A percentile compares a stretch with the other conserved stretches of the same genome.
phyloP scores from a whole-genome alignment of 1,140 invertebrate genomes.

The Cepaea nemoralis region DNA sequence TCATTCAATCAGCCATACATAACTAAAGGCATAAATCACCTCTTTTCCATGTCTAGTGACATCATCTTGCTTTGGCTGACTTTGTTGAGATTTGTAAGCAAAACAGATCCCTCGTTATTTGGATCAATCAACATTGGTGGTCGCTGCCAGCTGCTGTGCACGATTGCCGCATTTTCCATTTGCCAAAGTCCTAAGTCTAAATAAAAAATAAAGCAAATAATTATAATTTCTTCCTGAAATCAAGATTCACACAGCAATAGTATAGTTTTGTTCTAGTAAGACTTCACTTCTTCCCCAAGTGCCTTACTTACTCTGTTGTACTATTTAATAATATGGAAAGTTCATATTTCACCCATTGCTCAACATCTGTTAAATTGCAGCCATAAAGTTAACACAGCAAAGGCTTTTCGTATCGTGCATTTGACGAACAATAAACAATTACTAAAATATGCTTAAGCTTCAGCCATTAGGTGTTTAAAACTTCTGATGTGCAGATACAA shows the following conservation, averaged over 20 bases:
- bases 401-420: too few relatives aligned
- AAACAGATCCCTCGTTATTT: conserved; percentile 64
- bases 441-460: too few relatives aligned
- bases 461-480: too few relatives aligned
- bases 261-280: not conserved
- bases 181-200: conserved; percentile 67
- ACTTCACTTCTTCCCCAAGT: not conserved
- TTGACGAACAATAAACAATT: too few relatives aligned
- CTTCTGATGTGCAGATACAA: too few relatives aligned
- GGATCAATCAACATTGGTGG: conserved; percentile 71
- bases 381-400: too few relatives aligned
- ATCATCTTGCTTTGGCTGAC: conserved; percentile 60
- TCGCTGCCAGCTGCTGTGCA: conserved; percentile 67
- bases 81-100: conserved; percentile 62
- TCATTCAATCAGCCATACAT: too few relatives aligned
- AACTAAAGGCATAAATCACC: conserved; percentile 47
- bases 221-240: not conserved
- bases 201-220: too few relatives aligned
- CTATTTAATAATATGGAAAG: too few relatives aligned
- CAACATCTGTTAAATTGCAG: too few relatives aligned
- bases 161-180: conserved; percentile 70
- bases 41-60: conserved; percentile 67
- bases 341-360: too few relatives aligned
- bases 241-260: not conserved
- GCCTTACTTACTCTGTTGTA: too few relatives aligned